phyloP scores from a whole-genome alignment of 30 jellyfish, hydroid and myxozoan genomes.

The Mastigias papua region DNA sequence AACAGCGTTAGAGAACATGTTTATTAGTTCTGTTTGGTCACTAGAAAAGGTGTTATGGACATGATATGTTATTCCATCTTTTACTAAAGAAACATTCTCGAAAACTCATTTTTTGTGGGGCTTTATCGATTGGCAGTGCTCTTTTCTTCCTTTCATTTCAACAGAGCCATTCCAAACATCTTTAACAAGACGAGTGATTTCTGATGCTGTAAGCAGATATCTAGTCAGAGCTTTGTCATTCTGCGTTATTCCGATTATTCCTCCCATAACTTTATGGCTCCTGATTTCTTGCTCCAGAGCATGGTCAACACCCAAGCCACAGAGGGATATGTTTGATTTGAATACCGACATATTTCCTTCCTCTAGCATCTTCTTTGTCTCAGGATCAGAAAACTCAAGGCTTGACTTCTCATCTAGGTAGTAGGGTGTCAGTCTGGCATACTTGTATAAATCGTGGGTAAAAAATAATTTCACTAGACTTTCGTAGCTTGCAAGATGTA shows the following conservation, averaged over 20 bases:
- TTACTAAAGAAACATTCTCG: not conserved
- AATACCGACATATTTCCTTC: constrained; percentile 59
- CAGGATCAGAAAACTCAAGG: constrained; percentile 22
- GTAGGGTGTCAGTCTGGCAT: constrained; percentile 28
- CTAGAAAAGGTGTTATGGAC: constrained; percentile 40
- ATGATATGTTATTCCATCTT: constrained; percentile 28
- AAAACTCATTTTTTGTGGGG: constrained; percentile 43
- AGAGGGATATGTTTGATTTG: constrained; percentile 9
- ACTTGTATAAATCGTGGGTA: constrained; percentile 4
- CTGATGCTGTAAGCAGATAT: constrained; percentile 65
- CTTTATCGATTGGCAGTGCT: constrained; percentile 46
- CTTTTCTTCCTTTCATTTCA: constrained; percentile 25
- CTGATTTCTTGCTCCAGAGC: constrained; percentile 46
- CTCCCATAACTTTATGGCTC: constrained; percentile 53
- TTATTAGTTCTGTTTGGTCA: constrained; percentile 43
- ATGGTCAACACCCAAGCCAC: constrained; percentile 52
- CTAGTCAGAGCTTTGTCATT: constrained; percentile 43
- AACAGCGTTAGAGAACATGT: constrained; percentile 31
- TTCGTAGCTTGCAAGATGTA: not conserved
- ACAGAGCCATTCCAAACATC: constrained; percentile 13
- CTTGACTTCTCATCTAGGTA: constrained; percentile 5
- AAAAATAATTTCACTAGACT: not conserved
- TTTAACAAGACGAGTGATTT: constrained; percentile 42
- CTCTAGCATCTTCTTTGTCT: constrained; percentile 3
- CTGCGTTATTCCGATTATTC: constrained; percentile 45